Conservation (phyloP, 1,140 invertebrate genomes). For the Augochlora pura region DNA sequence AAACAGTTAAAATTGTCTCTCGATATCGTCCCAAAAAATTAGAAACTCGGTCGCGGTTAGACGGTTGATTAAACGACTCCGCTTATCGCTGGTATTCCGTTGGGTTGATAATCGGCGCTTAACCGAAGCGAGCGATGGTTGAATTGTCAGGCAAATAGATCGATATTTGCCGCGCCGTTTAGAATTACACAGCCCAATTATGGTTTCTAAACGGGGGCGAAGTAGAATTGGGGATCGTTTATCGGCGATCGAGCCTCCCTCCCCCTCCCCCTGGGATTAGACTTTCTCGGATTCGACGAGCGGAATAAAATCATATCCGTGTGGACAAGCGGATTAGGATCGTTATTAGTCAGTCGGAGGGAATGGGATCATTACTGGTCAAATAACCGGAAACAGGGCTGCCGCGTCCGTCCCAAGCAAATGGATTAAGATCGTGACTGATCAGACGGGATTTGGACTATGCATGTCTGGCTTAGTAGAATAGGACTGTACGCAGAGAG, state of each 20-base stretch:
- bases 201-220: too few species aligned
- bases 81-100: too few species aligned
- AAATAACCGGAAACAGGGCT: background rate
- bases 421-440: slow-evolving; percentile 1
- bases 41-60: too few species aligned
- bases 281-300: background rate
- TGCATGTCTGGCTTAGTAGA: background rate
- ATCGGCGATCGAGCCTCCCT: background rate
- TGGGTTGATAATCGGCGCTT: too few species aligned
- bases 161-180: background rate
- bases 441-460: background rate
- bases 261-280: too few species aligned
- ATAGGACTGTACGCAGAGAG: slow-evolving; percentile 5
- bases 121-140: too few species aligned
- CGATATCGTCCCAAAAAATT: too few species aligned
- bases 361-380: slow-evolving; percentile 2
- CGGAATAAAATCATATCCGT: background rate
- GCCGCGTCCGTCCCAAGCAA: background rate
- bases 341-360: background rate
- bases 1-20: too few species aligned
- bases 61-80: too few species aligned
- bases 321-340: background rate
- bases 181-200: background rate
- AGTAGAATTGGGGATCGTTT: background rate
- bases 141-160: background rate